Conservation (phyloP, 2,113 vertebrate species). For the Pelmatolapia mariae region DNA sequence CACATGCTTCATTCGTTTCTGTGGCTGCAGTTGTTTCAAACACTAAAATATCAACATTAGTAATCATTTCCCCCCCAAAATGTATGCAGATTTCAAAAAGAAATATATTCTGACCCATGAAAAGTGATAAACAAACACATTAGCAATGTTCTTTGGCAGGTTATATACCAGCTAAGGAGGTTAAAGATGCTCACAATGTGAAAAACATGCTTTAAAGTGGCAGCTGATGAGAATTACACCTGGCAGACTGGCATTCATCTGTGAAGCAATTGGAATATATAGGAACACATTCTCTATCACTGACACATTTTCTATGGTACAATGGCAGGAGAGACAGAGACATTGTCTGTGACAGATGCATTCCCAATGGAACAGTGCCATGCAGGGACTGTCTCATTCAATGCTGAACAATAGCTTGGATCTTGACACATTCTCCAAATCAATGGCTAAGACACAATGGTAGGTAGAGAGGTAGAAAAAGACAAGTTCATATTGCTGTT, state of each 20-base stretch:
- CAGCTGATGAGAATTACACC: slow-evolving; percentile 6
- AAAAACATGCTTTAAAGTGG: not conserved
- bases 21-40: not conserved
- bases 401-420: slow-evolving; percentile 53
- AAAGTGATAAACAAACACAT: slow-evolving; percentile 6
- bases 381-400: slow-evolving; percentile 46
- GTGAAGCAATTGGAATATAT: slow-evolving; percentile 15
- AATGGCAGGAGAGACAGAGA: slow-evolving; percentile 41
- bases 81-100: not conserved
- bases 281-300: slow-evolving; percentile 32
- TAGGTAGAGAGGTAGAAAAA: slow-evolving; percentile 18
- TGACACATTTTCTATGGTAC: slow-evolving; percentile 36
- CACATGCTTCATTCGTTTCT: not conserved
- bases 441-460: slow-evolving; percentile 42
- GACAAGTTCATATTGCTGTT: slow-evolving; percentile 34
- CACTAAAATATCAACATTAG: slow-evolving; percentile 5
- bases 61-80: slow-evolving; percentile 1
- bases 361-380: slow-evolving; percentile 41
- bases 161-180: not conserved
- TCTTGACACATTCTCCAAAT: slow-evolving; percentile 48
- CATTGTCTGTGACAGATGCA: slow-evolving; percentile 57
- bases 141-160: not conserved
- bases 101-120: slow-evolving; percentile 18
- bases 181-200: slow-evolving; percentile 20
- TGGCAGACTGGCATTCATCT: slow-evolving; percentile 39